Evolutionary conservation across 1,140 invertebrate species (phyloP), one percentile per base, ranked within the genome.

Genomic region (Tribolium madens): DNA sequence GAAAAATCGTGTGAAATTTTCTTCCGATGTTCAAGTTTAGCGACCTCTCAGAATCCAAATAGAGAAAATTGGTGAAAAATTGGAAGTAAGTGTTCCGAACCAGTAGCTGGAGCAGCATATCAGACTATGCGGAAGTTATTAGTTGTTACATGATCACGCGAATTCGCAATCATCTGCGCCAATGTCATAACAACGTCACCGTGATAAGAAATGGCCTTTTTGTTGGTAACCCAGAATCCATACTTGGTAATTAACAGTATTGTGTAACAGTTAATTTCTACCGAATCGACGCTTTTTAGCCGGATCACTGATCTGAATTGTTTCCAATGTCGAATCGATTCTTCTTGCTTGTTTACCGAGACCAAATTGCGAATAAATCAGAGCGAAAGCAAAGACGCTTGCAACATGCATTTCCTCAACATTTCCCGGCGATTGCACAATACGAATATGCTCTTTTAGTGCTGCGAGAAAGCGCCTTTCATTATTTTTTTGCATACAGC

Each of bases 211-310:
- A 21, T 21, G 52, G 18, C 5, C 52, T 57, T 21, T 42, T 57
- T 57, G 18, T 57, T 21, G 10, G 17, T 57, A 21, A 57, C 52
- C 52, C 7, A 57, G 18, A 57, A 57, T 57, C 52, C 26, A 64
- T 64, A 13, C 21, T 64, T 13, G 57, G 17, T n/a, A 33, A 64
- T 64, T 64, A 64, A 33, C 57, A 64, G 57, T 64, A 17, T 64
- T 33, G 57, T 64, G 57, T 33, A 64, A 33, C 57, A 64, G 21
- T 64, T 64, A 64, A 64, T 64, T 64, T 33, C 57, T 31, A n/a
- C 26, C 14, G 57, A 64, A 64, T 1, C n/a, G 57, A 64, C 57
- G 26, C 9, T 64, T 64, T 64, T 64, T 17, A 33, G 21, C 13
- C n/a, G 18, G 26, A 64, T 57, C 17, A 10, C 13, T 57, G 52